Evolutionary conservation across 2,888 invertebrate genomes (phyloP), one percentile per base, ranked within the genome.

Genomic region (Ornithoptera alexandrae): DNA sequence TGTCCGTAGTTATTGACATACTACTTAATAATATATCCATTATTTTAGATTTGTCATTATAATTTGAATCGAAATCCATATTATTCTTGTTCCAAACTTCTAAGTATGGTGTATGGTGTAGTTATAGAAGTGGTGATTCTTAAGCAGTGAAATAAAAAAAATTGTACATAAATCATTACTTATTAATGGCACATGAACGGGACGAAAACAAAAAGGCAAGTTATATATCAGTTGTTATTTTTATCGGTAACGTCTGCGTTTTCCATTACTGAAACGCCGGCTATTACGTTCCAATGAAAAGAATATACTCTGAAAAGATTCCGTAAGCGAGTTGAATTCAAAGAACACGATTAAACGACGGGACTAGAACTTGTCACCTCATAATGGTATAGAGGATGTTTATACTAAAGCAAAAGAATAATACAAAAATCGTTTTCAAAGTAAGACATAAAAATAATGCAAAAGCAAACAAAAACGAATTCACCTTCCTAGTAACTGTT

Each of bases 251-350:
- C 42, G 24, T 42, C 42, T 39, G 39, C 20, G 42, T 61, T 39
- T 42, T 61, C 61, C 61, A 61, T 61, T 61, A 61, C 61, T 20
- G 20, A 61, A 61, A 61, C 61, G 42, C 18, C 42, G 15, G 61
- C 36, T 42, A 36, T 60, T 60, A 18, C 39, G 39, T 61, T 3
- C 39, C 61, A 39, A 61, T 61, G 20, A 61, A 61, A 60, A 58
- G 22, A 58, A 61, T 42, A 62, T 22, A 46, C 46, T 22, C 46
- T 22, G 62, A 50, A 46, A 62, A 62, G 10, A 62, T 17, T 50
- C 46, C 46, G 62, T 50, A 50, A 62, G 50, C 46, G 22, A 62
- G 24, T 24, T 17, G 22, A 62, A 62, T 62, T 62, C 50, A 62
- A 62, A n/a, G 61, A 61, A 18, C 61, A 42, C 30, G 17, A 18